These are phyloP conservation scores for Nycteola revayana DNA, from an alignment of 2,888 invertebrate species.

Conservation along the genomic window DNA sequence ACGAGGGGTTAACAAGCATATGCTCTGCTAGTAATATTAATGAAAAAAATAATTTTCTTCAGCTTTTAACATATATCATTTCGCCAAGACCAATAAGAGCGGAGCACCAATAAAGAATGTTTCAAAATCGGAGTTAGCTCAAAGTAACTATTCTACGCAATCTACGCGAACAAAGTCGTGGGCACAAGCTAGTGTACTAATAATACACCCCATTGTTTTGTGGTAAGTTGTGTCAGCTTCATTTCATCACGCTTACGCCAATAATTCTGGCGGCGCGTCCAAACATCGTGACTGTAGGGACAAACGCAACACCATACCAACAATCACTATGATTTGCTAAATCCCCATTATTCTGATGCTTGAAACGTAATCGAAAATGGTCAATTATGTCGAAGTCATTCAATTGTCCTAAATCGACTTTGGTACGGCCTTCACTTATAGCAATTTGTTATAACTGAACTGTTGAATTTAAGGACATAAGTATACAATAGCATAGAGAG, in stretches of 20 bases:
- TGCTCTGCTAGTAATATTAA: no score
- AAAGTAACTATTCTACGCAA: no score
- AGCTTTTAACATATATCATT: no score
- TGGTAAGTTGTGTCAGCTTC: slow-evolving; percentile 29
- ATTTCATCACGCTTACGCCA: slow-evolving; percentile 45
- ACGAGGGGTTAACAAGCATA: no score
- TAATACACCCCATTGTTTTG: slow-evolving; percentile 21
- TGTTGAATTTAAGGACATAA: no score
- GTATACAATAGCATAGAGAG: no score
- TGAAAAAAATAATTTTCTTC: no score
- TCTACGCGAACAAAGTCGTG: no score
- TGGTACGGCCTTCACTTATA: slow-evolving; percentile 44
- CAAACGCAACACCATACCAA: slow-evolving; percentile 40
- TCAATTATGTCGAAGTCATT: slow-evolving; percentile 59
- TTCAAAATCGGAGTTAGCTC: no score
- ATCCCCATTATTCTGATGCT: slow-evolving; percentile 54
- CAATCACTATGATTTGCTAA: slow-evolving; percentile 63
- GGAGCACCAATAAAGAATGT: no score
- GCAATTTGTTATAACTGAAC: slow-evolving; percentile 18
- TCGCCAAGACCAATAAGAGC: no score
- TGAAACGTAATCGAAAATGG: slow-evolving; percentile 62
- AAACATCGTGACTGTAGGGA: slow-evolving; percentile 63
- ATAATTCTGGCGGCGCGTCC: slow-evolving; percentile 31
- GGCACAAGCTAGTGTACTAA: no score
- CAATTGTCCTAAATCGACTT: slow-evolving; percentile 63